phyloP scores from a whole-genome alignment of 2,113 vertebrate genomes.

The Dicaeum eximium region DNA sequence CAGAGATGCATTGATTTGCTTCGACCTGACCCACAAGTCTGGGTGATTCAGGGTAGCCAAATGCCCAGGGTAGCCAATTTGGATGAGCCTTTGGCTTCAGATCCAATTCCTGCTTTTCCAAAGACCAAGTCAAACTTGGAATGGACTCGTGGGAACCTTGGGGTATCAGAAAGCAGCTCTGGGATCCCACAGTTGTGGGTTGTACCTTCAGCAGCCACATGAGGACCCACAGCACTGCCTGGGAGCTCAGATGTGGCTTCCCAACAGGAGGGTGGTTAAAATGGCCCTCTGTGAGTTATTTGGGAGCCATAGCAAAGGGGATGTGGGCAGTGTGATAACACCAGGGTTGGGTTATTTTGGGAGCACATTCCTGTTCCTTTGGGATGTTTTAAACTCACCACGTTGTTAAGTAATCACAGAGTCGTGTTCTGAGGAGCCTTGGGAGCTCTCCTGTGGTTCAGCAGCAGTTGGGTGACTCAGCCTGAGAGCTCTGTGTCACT shows the following conservation, averaged over 20 bases:
- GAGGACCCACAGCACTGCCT: not conserved
- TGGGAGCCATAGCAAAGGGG: not conserved
- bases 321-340: not conserved
- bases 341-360: not conserved
- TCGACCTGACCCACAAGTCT: not conserved
- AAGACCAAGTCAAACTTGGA: not conserved
- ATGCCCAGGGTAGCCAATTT: not conserved
- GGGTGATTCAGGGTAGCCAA: not conserved
- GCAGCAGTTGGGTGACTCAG: not conserved
- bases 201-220: not conserved
- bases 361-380: not conserved
- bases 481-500: not conserved
- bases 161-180: not conserved
- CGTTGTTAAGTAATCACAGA: not conserved
- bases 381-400: not conserved
- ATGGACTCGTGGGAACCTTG: not conserved
- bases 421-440: not conserved
- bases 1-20: not conserved
- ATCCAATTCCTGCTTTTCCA: not conserved
- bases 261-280: not conserved
- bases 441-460: not conserved
- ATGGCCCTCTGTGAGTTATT: not conserved
- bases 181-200: not conserved
- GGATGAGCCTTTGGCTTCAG: not conserved
- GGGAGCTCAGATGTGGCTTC: not conserved